Evolutionary conservation across 2,888 invertebrate species (phyloP).

Genomic region (Scaptomyza flava): DNA sequence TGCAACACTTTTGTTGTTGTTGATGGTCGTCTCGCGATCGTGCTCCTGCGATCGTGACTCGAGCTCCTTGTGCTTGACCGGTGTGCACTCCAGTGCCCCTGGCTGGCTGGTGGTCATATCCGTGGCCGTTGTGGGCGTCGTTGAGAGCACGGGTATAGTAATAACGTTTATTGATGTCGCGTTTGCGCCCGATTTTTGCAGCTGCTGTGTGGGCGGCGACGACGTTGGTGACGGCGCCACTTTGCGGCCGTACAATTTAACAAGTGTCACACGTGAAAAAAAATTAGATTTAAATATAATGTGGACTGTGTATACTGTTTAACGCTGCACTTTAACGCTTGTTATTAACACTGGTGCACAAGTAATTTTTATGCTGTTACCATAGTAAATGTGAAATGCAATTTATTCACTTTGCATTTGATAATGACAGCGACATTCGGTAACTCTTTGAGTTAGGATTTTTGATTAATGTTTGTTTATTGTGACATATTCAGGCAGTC

Average conservation of each 20-base stretch:
- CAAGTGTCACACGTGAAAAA: slow-evolving; percentile 33
- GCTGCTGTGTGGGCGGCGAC: slow-evolving; percentile 78
- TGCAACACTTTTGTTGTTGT: slow-evolving; percentile 41
- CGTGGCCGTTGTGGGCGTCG: slow-evolving; percentile 36
- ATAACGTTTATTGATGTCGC: slow-evolving; percentile 23
- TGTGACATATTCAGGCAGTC: neutral
- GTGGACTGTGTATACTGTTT: neutral
- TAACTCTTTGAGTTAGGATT: neutral
- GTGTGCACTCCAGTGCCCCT: slow-evolving; percentile 53
- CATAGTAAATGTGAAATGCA: slow-evolving; percentile 12
- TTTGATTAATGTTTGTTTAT: neutral
- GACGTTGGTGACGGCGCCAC: slow-evolving; percentile 83
- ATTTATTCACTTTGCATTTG: slow-evolving; percentile 3
- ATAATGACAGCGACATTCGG: neutral
- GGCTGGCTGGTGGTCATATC: slow-evolving; percentile 61
- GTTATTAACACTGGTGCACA: slow-evolving; percentile 15
- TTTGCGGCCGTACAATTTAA: slow-evolving; percentile 68
- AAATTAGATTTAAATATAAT: neutral
- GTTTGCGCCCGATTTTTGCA: slow-evolving; percentile 68
- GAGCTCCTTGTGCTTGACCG: slow-evolving; percentile 48
- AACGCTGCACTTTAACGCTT: neutral
- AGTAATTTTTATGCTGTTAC: slow-evolving; percentile 7
- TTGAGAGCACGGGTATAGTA: slow-evolving; percentile 11
- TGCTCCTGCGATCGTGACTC: slow-evolving; percentile 27
- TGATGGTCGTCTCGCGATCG: slow-evolving; percentile 43